These are phyloP conservation scores for Calonectris borealis DNA, from an alignment of 2,113 vertebrate species.

Conservation along the genomic window DNA sequence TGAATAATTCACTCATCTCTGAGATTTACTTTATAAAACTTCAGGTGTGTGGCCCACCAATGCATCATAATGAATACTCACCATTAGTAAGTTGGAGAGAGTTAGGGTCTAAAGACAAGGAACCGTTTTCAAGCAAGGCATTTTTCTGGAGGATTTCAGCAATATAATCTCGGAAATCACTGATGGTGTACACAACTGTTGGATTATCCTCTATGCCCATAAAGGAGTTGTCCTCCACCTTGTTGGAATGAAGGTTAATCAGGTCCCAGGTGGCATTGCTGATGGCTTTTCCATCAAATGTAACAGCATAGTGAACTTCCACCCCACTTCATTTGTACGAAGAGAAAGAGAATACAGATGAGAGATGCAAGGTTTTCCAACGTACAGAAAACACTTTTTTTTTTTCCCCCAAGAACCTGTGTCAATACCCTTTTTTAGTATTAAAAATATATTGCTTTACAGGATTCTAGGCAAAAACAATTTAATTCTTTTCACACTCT, in stretches of 20 bases:
- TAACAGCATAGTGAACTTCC: slow-evolving; percentile 83
- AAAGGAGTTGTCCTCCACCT: slow-evolving; percentile 85
- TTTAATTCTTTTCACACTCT: background rate
- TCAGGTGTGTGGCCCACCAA: background rate
- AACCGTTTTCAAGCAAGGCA: slow-evolving; percentile 77
- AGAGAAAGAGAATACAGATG: slow-evolving; percentile 16
- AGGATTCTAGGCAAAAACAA: background rate
- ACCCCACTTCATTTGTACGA: slow-evolving; percentile 66
- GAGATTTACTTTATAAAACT: background rate
- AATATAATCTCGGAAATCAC: slow-evolving; percentile 78
- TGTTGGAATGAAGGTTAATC: slow-evolving; percentile 88
- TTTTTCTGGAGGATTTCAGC: slow-evolving; percentile 82
- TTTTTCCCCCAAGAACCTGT: background rate
- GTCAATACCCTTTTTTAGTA: background rate
- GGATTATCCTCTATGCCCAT: slow-evolving; percentile 77
- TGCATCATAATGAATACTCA: slow-evolving; percentile 53
- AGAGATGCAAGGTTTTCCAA: background rate
- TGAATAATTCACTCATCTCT: background rate
- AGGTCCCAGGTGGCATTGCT: slow-evolving; percentile 85
- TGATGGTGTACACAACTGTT: slow-evolving; percentile 79
- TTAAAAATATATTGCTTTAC: background rate
- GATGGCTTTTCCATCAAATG: slow-evolving; percentile 83
- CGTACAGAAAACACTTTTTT: background rate
- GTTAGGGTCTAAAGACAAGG: slow-evolving; percentile 75
- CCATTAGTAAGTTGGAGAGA: slow-evolving; percentile 79